Conservation (phyloP, 2,797 vertebrate species). For the Spondyliosoma cantharus region DNA sequence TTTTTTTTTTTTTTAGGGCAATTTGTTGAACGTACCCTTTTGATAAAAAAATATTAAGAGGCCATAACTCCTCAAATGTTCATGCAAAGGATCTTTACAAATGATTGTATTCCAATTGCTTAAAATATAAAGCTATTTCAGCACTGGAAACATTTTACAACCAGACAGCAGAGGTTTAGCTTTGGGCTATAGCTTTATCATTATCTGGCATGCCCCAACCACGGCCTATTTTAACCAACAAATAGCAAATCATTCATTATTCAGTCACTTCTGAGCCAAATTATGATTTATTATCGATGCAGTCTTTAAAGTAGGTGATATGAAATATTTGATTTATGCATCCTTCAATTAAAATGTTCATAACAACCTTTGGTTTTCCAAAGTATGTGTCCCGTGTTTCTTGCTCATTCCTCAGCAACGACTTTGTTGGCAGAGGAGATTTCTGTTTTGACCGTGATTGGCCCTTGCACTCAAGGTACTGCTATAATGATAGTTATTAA, state of each 20-base stretch:
- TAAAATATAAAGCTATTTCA: not conserved
- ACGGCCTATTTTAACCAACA: conserved; percentile 53
- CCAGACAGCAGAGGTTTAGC: conserved; percentile 46
- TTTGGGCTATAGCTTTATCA: conserved; percentile 57
- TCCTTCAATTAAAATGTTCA: conserved; percentile 67
- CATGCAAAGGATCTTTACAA: not conserved
- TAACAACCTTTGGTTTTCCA: conserved; percentile 56
- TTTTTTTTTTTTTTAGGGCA: not conserved
- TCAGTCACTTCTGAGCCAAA: conserved; percentile 57
- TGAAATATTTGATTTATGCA: conserved; percentile 74
- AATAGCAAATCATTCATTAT: conserved; percentile 61
- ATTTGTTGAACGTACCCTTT: not conserved
- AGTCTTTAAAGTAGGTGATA: conserved; percentile 41
- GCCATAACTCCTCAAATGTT: not conserved
- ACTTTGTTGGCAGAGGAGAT: conserved; percentile 58
- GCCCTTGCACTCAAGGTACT: conserved; percentile 56
- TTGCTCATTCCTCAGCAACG: conserved; percentile 47
- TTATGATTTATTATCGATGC: conserved; percentile 66
- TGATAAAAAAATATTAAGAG: not conserved
- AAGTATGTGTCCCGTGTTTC: conserved; percentile 54
- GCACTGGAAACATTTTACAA: conserved; percentile 44
- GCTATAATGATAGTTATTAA: conserved; percentile 74
- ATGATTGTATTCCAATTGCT: conserved; percentile 11
- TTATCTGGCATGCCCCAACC: conserved; percentile 57
- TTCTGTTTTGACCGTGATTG: conserved; percentile 60